Evolutionary conservation across 2,113 vertebrate species (phyloP).

Genomic region (Euleptes europaea): DNA sequence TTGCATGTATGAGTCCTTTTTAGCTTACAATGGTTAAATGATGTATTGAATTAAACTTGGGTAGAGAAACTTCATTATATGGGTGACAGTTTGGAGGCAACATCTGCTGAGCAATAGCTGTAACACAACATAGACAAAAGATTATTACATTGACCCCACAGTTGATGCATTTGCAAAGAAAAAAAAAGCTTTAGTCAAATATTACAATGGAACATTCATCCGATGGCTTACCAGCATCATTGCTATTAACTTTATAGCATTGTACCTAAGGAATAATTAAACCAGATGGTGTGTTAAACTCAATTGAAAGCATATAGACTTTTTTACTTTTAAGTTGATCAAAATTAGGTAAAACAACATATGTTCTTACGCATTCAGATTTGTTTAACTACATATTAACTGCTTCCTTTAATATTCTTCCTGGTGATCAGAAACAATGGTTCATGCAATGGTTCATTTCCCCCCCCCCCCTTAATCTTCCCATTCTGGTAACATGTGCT

Average conservation of each 20-base stretch:
- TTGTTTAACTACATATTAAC: constrained; percentile 70
- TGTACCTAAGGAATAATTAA: constrained; percentile 77
- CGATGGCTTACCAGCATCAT: constrained; percentile 52
- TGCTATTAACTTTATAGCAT: constrained; percentile 72
- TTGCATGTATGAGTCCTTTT: neutral
- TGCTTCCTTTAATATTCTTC: constrained; percentile 62
- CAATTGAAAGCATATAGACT: constrained; percentile 59
- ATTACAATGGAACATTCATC: constrained; percentile 44
- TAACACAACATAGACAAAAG: constrained; percentile 40
- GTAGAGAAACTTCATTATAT: constrained; percentile 9
- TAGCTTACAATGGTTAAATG: neutral
- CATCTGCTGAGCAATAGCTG: constrained; percentile 44
- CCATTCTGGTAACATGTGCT: neutral
- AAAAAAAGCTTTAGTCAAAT: constrained; percentile 42
- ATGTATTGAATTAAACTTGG: neutral
- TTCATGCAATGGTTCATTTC: neutral
- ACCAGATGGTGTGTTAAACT: constrained; percentile 74
- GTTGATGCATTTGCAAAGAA: constrained; percentile 22
- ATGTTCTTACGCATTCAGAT: constrained; percentile 70
- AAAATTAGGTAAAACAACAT: constrained; percentile 74
- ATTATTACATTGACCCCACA: constrained; percentile 62
- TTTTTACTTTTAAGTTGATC: constrained; percentile 76
- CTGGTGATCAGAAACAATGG: constrained; percentile 51
- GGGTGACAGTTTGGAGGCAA: constrained; percentile 37
- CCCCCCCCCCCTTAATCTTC: neutral